A percentile compares a stretch with the other conserved stretches of the same genome.
phyloP scores from a whole-genome alignment of 1,140 invertebrate species.

The Cotesia glomerata region DNA sequence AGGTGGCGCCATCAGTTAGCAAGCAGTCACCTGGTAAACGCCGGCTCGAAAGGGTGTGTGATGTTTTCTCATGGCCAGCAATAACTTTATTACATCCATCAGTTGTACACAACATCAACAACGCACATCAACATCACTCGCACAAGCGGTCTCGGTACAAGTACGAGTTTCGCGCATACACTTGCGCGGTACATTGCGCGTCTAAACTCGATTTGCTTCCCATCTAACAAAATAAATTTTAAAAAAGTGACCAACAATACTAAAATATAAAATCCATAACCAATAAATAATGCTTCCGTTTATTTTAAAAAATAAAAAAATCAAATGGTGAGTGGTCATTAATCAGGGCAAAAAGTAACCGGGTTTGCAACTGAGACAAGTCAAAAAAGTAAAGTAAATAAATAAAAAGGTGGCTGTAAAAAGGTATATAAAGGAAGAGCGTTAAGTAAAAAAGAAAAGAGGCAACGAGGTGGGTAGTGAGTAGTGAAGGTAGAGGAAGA shows the following conservation, averaged over 20 bases:
- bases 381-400: no score
- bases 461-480: not conserved
- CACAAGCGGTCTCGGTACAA: no score
- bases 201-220: no score
- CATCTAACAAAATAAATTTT: no score
- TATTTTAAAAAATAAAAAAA: not conserved
- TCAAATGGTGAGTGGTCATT: no score
- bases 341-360: no score
- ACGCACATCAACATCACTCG: no score
- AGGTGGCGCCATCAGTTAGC: constrained; percentile 16
- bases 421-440: not conserved
- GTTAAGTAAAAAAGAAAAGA: not conserved
- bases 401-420: not conserved
- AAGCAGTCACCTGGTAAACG: constrained; percentile 14
- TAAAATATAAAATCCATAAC: no score
- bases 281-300: no score
- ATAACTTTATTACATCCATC: not conserved
- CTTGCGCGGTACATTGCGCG: no score
- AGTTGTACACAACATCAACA: not conserved
- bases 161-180: no score
- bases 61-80: not conserved
- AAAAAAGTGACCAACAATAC: no score
- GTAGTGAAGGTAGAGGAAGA: not conserved
- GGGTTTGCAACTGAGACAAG: not conserved
- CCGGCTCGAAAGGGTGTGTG: constrained; percentile 23